Conservation (phyloP, 2,113 vertebrate species). For the Protobothrops mucrosquamatus region DNA sequence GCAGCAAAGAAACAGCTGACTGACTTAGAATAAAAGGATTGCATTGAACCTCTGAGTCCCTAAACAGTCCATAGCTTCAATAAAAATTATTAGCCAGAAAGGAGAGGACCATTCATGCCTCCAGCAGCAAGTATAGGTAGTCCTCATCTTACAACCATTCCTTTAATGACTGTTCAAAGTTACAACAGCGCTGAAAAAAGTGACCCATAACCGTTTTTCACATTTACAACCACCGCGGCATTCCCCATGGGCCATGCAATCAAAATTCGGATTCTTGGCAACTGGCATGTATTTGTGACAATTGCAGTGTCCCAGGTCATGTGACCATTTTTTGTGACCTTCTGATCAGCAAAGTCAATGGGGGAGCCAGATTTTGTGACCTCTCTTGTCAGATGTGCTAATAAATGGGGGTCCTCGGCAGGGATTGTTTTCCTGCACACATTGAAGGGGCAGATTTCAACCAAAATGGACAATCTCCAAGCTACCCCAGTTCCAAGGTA, state of each 20-base stretch:
- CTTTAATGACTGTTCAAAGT: background rate
- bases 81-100: background rate
- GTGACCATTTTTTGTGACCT: background rate
- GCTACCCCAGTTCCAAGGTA: background rate
- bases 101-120: background rate
- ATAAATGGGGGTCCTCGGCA: background rate
- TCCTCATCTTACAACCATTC: background rate
- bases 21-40: background rate
- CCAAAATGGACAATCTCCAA: background rate
- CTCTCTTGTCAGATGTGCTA: background rate
- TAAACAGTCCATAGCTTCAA: background rate
- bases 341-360: background rate
- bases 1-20: background rate
- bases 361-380: background rate
- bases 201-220: background rate
- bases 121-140: background rate
- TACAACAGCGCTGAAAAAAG: background rate
- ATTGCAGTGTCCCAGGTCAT: background rate
- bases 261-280: background rate
- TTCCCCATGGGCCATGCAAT: background rate
- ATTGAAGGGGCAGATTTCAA: background rate
- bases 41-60: background rate
- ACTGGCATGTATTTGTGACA: background rate
- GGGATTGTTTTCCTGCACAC: background rate
- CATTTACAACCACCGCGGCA: background rate